phyloP scores from a whole-genome alignment of 2,797 vertebrate genomes.

The Muscicapa comitata region DNA sequence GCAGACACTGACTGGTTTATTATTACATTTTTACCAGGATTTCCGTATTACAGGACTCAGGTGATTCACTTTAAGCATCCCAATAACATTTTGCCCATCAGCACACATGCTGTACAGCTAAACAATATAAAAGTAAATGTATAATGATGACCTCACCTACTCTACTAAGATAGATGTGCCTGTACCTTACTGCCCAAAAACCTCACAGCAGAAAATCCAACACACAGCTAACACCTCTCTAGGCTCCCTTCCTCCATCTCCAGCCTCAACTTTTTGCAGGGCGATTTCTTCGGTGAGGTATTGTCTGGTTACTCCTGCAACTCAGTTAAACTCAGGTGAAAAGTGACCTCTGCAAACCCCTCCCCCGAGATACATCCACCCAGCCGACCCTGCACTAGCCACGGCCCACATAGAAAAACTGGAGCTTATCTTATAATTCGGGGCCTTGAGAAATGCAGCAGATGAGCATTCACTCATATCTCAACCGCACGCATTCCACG shows the following conservation, averaged over 20 bases:
- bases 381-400: background rate
- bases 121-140: background rate
- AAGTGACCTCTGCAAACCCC: background rate
- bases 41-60: background rate
- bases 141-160: background rate
- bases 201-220: background rate
- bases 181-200: background rate
- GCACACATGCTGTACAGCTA: background rate
- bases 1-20: background rate
- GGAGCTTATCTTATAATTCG: background rate
- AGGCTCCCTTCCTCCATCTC: background rate
- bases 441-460: background rate
- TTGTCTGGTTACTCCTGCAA: background rate
- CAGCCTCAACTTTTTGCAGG: background rate
- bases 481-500: accelerated
- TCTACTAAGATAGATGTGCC: background rate
- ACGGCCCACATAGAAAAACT: accelerated
- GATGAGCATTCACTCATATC: background rate
- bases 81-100: background rate
- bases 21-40: background rate
- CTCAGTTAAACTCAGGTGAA: background rate
- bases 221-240: accelerated
- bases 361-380: background rate
- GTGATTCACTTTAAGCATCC: background rate
- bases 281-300: background rate